A percentile compares a stretch with the other conserved stretches of the same genome.
Conservation (phyloP, 2,113 vertebrate genomes). For the Oreocharis arfaki region DNA sequence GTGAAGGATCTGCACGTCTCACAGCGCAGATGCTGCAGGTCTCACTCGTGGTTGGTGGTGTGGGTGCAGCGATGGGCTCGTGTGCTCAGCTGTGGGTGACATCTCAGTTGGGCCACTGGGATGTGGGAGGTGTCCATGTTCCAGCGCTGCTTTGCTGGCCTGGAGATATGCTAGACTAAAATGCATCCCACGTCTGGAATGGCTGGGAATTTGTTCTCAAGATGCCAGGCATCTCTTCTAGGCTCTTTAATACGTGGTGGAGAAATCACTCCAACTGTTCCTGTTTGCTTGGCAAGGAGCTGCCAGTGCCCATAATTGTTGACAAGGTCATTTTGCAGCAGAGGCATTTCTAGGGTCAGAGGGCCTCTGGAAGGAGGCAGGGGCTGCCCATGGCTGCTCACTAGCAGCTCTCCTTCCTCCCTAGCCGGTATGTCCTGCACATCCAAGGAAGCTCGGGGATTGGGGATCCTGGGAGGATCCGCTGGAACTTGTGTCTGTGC, state of each 20-base stretch:
- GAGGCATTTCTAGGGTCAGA: background rate
- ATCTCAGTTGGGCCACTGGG: background rate
- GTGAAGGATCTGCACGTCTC: background rate
- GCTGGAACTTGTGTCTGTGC: slow-evolving; percentile 81
- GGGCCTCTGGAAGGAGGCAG: background rate
- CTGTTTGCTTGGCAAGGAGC: background rate
- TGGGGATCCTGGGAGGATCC: slow-evolving; percentile 71
- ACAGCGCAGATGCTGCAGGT: background rate
- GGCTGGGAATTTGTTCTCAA: background rate
- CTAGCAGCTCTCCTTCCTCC: background rate
- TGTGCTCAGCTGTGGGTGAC: background rate
- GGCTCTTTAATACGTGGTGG: background rate
- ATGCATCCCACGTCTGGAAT: background rate
- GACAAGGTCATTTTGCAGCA: background rate
- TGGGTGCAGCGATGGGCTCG: background rate
- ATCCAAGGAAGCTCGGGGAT: slow-evolving; percentile 82
- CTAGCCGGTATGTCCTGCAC: slow-evolving; percentile 79
- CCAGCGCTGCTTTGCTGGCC: background rate
- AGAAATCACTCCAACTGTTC: background rate
- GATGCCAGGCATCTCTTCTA: background rate
- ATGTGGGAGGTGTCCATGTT: background rate
- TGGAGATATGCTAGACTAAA: background rate
- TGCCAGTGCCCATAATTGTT: background rate
- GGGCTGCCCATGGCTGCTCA: background rate
- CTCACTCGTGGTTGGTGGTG: rapidly evolving